Conservation (phyloP, 2,113 vertebrate species). For the Catharus minimus region DNA sequence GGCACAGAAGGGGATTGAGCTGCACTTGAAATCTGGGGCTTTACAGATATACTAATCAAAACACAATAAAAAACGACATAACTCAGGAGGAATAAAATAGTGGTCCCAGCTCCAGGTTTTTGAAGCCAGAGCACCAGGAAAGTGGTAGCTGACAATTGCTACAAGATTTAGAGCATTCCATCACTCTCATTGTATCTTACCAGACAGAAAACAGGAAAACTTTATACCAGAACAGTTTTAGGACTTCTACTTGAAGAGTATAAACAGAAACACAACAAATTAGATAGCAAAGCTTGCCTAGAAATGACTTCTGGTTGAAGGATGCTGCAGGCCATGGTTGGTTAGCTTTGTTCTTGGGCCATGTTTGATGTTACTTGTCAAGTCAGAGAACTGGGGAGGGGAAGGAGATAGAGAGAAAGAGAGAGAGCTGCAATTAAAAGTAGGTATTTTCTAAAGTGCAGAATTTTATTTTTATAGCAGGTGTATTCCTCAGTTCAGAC, state of each 20-base stretch:
- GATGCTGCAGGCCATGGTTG: conserved; percentile 20
- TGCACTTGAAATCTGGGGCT: neutral
- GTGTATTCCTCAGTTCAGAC: neutral
- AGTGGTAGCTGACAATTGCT: neutral
- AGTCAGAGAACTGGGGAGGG: neutral
- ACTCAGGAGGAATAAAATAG: neutral
- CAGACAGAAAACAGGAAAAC: neutral
- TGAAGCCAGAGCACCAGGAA: neutral
- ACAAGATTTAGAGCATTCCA: neutral
- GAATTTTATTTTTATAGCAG: neutral
- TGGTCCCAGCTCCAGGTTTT: neutral
- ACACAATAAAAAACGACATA: neutral
- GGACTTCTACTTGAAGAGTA: neutral
- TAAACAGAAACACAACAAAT: neutral
- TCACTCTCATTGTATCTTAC: neutral
- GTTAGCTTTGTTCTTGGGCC: conserved; percentile 20
- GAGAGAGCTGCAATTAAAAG: conserved; percentile 37
- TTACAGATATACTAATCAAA: neutral
- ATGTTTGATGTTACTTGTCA: conserved; percentile 14
- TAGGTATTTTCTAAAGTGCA: conserved; percentile 9
- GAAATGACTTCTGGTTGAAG: conserved; percentile 37
- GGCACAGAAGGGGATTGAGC: neutral
- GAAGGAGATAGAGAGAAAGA: neutral
- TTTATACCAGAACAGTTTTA: neutral
- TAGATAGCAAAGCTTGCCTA: neutral